Percentiles rank a stretch among this genome's conserved stretches.
phyloP scores from a whole-genome alignment of 2,888 invertebrate genomes.

The Lissocephala sabroskyi region DNA sequence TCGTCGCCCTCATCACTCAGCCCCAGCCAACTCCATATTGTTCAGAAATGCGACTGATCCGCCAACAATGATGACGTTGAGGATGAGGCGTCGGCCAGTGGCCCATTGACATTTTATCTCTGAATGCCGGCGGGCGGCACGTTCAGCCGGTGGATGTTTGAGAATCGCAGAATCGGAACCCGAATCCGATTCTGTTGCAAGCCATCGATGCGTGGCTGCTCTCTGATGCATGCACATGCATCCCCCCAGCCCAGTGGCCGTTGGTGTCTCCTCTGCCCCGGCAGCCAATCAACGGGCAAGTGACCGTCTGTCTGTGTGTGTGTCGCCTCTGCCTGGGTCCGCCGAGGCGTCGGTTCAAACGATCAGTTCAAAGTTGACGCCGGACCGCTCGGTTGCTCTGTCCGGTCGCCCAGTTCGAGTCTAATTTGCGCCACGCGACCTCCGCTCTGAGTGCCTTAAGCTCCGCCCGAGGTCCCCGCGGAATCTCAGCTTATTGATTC shows the following conservation, averaged over 20 bases:
- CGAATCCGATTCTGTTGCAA: constrained; percentile 30
- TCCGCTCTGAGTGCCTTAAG: too few species aligned
- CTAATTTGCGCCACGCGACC: constrained; percentile 23
- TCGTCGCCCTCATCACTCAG: too few species aligned
- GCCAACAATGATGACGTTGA: constrained; percentile 37
- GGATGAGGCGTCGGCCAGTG: constrained; percentile 6
- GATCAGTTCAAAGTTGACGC: constrained; percentile 46
- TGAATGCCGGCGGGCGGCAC: constrained; percentile 62
- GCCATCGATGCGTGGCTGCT: constrained; percentile 49
- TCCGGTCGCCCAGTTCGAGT: constrained; percentile 12
- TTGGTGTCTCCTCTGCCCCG: constrained; percentile 15
- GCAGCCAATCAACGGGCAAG: constrained; percentile 57
- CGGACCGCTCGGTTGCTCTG: constrained; percentile 12
- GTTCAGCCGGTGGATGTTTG: constrained; percentile 57
- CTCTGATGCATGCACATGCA: constrained; percentile 5
- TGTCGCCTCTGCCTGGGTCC: neutral
- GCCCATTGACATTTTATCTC: constrained; percentile 65
- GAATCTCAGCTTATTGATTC: too few species aligned
- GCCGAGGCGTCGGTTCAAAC: constrained; percentile 42
- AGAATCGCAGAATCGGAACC: constrained; percentile 48
- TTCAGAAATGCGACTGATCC: constrained; percentile 42
- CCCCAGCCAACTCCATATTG: too few species aligned
- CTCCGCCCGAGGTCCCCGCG: too few species aligned
- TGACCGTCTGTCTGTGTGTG: constrained; percentile 18
- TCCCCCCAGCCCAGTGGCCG: neutral